Conservation (phyloP, 2,797 vertebrate genomes). For the Semaprochilodus insignis region DNA sequence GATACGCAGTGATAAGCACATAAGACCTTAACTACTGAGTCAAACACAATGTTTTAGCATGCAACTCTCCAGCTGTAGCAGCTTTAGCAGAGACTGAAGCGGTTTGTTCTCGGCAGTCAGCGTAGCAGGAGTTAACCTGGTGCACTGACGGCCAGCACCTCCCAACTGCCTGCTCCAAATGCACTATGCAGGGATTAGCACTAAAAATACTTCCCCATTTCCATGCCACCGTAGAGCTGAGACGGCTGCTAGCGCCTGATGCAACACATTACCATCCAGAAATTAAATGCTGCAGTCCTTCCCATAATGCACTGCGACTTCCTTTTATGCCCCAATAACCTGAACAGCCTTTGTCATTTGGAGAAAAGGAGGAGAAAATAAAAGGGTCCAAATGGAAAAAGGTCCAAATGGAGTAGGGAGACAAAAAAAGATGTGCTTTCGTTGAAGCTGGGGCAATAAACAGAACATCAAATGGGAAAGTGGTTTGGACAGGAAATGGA, state of each 20-base stretch:
- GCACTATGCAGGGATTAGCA: conserved; percentile 41
- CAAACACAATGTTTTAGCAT: no score
- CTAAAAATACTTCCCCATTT: conserved; percentile 57
- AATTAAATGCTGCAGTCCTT: conserved; percentile 39
- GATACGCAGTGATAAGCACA: no score
- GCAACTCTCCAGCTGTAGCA: not conserved
- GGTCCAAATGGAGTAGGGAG: no score
- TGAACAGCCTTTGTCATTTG: conserved; percentile 32
- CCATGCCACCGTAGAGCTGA: conserved; percentile 10
- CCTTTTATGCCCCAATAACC: conserved; percentile 39
- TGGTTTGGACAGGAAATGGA: not conserved
- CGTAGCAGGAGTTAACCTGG: conserved; percentile 26
- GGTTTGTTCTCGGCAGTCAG: not conserved
- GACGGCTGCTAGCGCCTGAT: conserved; percentile 32
- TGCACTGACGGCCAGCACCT: not conserved
- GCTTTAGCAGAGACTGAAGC: not conserved
- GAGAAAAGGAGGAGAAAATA: conserved; percentile 8
- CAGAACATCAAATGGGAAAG: not conserved
- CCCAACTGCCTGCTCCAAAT: conserved; percentile 23
- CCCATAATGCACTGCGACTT: conserved; percentile 24
- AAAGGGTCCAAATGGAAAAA: conserved; percentile 14
- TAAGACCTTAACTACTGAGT: no score
- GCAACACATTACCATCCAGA: conserved; percentile 32
- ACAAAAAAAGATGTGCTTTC: not conserved
- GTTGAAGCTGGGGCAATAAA: not conserved